Evolutionary conservation across 2,113 vertebrate species (phyloP).

Genomic region (Zeus faber): DNA sequence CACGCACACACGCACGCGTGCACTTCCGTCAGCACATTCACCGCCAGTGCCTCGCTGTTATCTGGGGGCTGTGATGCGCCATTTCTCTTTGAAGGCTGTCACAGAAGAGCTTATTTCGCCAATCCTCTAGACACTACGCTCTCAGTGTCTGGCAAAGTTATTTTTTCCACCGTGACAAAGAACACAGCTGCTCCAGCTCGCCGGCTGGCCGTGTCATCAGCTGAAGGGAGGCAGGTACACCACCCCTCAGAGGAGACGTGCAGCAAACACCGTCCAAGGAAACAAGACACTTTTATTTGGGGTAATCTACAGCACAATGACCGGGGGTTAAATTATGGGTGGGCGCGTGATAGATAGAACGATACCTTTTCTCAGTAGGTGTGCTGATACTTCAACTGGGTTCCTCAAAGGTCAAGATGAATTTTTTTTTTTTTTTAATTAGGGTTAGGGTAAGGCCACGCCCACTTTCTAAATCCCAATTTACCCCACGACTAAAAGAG

Average conservation of each 20-base stretch:
- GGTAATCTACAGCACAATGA: no score
- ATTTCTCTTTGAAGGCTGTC: constrained; percentile 65
- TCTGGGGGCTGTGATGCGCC: constrained; percentile 57
- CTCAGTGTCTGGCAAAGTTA: constrained; percentile 47
- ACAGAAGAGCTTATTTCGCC: constrained; percentile 66
- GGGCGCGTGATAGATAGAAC: no score
- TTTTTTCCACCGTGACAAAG: constrained; percentile 59
- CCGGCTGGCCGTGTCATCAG: constrained; percentile 50
- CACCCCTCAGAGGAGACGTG: constrained; percentile 33
- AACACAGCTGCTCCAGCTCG: constrained; percentile 22
- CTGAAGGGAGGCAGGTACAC: constrained; percentile 31
- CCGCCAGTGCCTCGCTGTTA: constrained; percentile 53
- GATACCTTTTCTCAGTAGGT: no score
- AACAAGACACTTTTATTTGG: no score
- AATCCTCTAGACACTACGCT: constrained; percentile 55
- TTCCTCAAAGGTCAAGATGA: no score
- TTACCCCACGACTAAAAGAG: no score
- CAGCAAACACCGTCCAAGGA: no score
- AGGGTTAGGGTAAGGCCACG: no score
- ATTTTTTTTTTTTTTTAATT: no score
- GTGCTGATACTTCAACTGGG: no score
- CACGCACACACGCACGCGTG: constrained; percentile 3
- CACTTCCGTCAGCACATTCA: constrained; percentile 56
- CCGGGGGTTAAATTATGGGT: no score
- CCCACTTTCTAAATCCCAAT: no score